These are phyloP conservation scores for Polyploca ridens DNA, from an alignment of 2,888 invertebrate genomes.

Conservation along the genomic window DNA sequence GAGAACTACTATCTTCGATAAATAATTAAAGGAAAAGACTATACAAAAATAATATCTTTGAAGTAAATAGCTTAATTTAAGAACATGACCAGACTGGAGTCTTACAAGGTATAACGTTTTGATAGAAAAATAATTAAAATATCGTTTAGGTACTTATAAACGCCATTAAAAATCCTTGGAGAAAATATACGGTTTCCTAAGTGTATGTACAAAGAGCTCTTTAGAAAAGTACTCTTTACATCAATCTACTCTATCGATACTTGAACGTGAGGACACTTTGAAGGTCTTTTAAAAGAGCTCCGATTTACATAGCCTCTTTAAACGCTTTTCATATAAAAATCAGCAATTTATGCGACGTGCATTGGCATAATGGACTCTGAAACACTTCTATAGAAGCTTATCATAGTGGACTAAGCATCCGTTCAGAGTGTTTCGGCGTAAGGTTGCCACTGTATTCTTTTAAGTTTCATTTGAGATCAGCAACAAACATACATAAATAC, in stretches of 20 bases:
- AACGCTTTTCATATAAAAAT: constrained; percentile 16
- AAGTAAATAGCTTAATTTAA: no score
- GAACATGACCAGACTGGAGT: no score
- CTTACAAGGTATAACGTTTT: no score
- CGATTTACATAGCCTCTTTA: neutral
- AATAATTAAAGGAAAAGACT: no score
- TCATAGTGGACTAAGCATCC: constrained; percentile 8
- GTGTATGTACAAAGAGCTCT: neutral
- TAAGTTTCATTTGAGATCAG: neutral
- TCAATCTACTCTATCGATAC: neutral
- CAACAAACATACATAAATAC: no score
- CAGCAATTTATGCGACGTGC: constrained; percentile 13
- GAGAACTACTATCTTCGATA: no score
- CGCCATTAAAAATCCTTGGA: no score
- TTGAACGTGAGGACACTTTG: neutral
- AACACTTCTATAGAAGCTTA: constrained; percentile 6
- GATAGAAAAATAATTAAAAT: no score
- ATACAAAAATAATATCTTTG: no score
- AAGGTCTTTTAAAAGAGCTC: constrained; percentile 11
- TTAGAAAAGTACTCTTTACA: neutral
- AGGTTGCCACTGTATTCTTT: neutral
- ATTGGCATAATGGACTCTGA: constrained; percentile 14
- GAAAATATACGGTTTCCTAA: no score
- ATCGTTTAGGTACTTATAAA: no score
- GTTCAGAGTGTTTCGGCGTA: neutral